Evolutionary conservation across 2,797 vertebrate species (phyloP), one percentile per base, ranked within the genome.

Genomic region (Hylomyscus alleni): DNA sequence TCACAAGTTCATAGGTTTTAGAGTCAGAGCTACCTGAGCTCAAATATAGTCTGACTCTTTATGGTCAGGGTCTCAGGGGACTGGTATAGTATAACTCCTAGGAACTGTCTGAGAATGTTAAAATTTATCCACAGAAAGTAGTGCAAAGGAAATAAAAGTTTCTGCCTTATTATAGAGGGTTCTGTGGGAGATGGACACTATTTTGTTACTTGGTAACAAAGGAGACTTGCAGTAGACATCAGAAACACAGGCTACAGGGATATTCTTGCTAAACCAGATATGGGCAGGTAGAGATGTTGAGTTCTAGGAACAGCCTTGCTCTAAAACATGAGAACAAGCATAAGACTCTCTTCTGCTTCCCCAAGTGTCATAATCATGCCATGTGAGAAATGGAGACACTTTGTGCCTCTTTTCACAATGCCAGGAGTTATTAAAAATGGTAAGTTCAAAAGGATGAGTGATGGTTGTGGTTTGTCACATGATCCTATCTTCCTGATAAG

Each of bases 51-150:
- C 9, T 90, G 37, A 29, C 14, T 87, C 85, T 54, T 89, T 54
- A 56, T 13, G 81, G 10, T 20, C 24, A 75, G 40, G 12, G 15
- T n/a, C 67, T 62, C 47, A 17, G 34, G 47, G 24, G 19, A 0
- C 19, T 75, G 20, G 2, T 73, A 1, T n/a, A 31, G 31, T 78
- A 44, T 52, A 26, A 0, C 19, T 2, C 2, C 58, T 17, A 34
- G 67, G 50, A 69, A 8, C n/a, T 80, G 17, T 93, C 60, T 69
- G 83, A 91, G 83, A 78, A 89, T 94, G 73, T 86, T 76, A 77
- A 80, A 60, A 82, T 76, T n/a, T 15, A 76, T 47, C 58, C 47
- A 47, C n/a, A 84, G 65, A 34, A 87, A 50, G n/a, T n/a, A 47
- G 77, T 40, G 0, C 54, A 81, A 90, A 93, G 72, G 72, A 76